Conservation (phyloP, 2,797 vertebrate genomes). For the Sebastes trivittatus region DNA sequence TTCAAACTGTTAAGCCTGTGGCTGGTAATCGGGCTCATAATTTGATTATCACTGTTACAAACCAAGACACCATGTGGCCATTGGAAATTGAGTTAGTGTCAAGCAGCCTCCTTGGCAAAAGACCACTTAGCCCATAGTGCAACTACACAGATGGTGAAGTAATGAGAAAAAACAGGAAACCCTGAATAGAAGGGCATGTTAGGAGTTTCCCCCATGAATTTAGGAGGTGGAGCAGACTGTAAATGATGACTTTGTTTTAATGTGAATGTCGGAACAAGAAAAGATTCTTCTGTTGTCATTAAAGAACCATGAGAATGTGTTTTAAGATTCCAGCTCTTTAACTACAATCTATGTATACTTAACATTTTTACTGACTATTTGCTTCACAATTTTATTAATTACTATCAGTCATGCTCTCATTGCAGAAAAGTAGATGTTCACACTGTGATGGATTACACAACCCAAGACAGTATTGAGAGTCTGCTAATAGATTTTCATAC, state of each 20-base stretch:
- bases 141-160: conserved; percentile 43
- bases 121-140: background rate
- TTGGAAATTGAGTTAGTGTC: conserved; percentile 48
- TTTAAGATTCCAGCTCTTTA: background rate
- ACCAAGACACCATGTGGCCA: conserved; percentile 30
- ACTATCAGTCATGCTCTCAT: background rate
- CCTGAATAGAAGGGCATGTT: background rate
- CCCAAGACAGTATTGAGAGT: background rate
- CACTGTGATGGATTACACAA: background rate
- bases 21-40: conserved; percentile 31
- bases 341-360: accelerated
- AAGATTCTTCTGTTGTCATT: background rate
- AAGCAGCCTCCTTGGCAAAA: conserved; percentile 27
- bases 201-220: background rate
- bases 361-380: background rate
- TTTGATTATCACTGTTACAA: conserved; percentile 41
- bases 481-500: background rate
- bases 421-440: background rate
- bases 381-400: background rate
- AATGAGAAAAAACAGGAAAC: conserved; percentile 28
- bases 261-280: background rate
- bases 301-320: background rate
- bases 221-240: background rate
- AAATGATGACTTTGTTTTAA: background rate
- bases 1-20: conserved; percentile 18